Base-by-base conservation (phyloP, 2,888 invertebrate genomes). In the Leptinotarsa peninsularis region DNA sequence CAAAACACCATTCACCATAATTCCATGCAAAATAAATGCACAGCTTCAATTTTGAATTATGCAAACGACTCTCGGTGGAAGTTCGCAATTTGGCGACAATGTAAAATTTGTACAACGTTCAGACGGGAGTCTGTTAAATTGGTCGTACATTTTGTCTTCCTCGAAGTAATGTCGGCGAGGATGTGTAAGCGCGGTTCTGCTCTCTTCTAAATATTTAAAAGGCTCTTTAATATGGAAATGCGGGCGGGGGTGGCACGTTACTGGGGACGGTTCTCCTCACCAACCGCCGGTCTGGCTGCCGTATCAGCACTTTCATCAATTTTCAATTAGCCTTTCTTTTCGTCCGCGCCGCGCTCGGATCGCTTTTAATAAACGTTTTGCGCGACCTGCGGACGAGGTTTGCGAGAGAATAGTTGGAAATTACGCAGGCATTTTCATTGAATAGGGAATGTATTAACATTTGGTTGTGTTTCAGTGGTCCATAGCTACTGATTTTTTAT, bases 271-370 rank as follows among this genome's bases (percentile, higher is more conserved):
- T 49, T 75, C 49, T 33, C 33, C 33, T 33, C 33, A 72, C 52
- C 70, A 56, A 76, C 72, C 76, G 75, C 75, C 73, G 70, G 71
- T 66, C 67, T 67, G 76, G 66, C 67, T 70, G 76, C 80, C 79
- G 80, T 81, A 81, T 82, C 82, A 79, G 81, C 81, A 80, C 80
- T 82, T 81, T 81, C 82, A 83, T 83, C 83, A 83, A 83, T 83
- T 83, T 83, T 83, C 83, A 83, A 83, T 83, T 83, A 83, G 81
- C 81, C 79, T 78, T 80, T 80, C 81, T 81, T 81, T 83, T 80
- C 80, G 79, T 81, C 81, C 77, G 75, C 77, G 75, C 60, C 63
- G 43, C 43, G 43, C 43, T 58, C 72, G 74, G 76, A 76, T 72
- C 68, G 68, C 67, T 76, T 74, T 77, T 77, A 78, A 79, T 80